phyloP scores from a whole-genome alignment of 2,888 invertebrate genomes.

The Disparrhopalites patrizii region DNA sequence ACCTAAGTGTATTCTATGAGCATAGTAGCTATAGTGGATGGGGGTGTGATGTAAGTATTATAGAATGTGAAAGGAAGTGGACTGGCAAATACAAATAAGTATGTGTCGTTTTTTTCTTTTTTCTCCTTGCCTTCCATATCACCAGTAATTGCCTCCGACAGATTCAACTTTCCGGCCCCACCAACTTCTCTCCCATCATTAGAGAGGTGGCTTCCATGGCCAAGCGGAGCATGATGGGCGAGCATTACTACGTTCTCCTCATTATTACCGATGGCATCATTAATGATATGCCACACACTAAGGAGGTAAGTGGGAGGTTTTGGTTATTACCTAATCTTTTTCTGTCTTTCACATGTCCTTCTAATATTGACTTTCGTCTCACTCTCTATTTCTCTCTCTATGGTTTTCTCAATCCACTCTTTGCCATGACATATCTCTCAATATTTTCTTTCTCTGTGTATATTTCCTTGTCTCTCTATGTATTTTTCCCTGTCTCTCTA shows the following conservation, averaged over 20 bases:
- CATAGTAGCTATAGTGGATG: no score
- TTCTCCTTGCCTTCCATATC: not conserved
- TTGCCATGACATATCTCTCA: not conserved
- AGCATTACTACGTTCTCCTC: slow-evolving; percentile 56
- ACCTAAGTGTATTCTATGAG: no score
- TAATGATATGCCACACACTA: slow-evolving; percentile 58
- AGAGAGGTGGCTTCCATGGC: slow-evolving; percentile 52
- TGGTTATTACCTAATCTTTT: no score
- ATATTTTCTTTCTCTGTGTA: not conserved
- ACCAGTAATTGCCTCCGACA: slow-evolving; percentile 55
- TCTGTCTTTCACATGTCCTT: no score
- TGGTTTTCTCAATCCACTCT: not conserved
- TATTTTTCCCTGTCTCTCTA: no score
- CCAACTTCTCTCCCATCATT: slow-evolving; percentile 58
- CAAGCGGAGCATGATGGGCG: slow-evolving; percentile 52
- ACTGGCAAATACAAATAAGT: no score
- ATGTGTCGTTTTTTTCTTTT: no score
- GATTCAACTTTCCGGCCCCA: slow-evolving; percentile 58
- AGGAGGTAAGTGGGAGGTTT: slow-evolving; percentile 49
- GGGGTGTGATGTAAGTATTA: no score
- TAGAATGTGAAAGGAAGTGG: no score
- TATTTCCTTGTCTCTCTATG: not conserved
- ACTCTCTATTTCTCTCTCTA: not conserved
- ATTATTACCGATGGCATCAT: slow-evolving; percentile 59
- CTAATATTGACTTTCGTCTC: no score